Percentiles rank a stretch among this genome's conserved stretches.
phyloP scores from a whole-genome alignment of 2,113 vertebrate genomes.

The Nycticebus coucang region DNA sequence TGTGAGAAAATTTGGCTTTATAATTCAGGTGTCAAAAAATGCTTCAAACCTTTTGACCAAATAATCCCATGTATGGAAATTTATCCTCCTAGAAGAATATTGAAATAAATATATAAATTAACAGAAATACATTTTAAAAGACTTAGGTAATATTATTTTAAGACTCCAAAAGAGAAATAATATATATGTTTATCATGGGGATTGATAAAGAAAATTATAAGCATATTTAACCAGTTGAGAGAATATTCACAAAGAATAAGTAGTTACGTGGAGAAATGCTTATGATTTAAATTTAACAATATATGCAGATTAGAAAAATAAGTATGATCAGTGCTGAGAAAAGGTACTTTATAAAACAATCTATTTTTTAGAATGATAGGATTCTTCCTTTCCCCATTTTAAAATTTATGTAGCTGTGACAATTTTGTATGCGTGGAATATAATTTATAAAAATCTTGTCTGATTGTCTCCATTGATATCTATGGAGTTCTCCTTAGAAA shows the following conservation, averaged over 20 bases:
- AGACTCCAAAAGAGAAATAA: not conserved
- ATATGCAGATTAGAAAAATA: not conserved
- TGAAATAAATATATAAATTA: not conserved
- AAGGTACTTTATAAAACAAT: not conserved
- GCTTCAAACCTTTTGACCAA: not conserved
- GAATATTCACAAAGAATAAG: not conserved
- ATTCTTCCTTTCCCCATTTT: conserved; percentile 24
- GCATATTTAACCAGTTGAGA: not conserved
- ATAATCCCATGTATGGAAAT: not conserved
- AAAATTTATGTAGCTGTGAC: not conserved
- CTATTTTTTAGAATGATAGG: not conserved
- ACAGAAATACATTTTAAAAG: not conserved
- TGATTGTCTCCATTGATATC: not conserved
- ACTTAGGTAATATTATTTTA: not conserved
- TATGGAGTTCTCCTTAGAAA: not conserved
- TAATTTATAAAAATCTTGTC: not conserved
- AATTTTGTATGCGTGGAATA: not conserved
- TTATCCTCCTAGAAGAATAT: not conserved
- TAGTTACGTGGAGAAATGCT: not conserved
- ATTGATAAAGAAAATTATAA: not conserved
- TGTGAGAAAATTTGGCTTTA: not conserved
- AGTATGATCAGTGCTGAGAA: not conserved
- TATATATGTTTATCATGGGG: not conserved
- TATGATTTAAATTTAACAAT: not conserved
- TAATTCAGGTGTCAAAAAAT: not conserved